Conservation (phyloP, 1,140 invertebrate genomes). For the Luehdorfia chinensis region DNA sequence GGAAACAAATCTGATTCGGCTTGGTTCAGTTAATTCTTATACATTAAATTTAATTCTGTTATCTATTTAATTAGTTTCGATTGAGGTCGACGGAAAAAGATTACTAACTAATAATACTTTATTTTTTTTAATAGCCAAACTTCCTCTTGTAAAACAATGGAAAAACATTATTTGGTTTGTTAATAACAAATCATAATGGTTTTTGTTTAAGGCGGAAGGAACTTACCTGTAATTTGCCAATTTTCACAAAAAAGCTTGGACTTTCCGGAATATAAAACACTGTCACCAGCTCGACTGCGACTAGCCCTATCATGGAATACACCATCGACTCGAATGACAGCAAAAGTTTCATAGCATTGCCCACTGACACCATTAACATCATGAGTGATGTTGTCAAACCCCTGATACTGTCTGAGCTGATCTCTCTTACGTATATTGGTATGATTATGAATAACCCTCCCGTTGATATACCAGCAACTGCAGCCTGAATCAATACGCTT, state of each 20-base stretch:
- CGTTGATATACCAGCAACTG: slow-evolving; percentile 40
- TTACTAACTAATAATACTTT: too few species aligned
- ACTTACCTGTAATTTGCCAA: slow-evolving; percentile 45
- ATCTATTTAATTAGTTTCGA: too few species aligned
- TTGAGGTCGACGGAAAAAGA: too few species aligned
- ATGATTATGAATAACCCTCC: slow-evolving; percentile 47
- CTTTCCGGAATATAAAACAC: slow-evolving; percentile 46
- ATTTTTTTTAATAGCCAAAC: too few species aligned
- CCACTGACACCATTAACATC: slow-evolving; percentile 39
- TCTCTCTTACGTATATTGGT: slow-evolving; percentile 50
- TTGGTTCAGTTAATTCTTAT: too few species aligned
- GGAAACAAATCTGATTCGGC: too few species aligned
- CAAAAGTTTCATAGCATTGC: slow-evolving; percentile 40
- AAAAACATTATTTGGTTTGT: too few species aligned
- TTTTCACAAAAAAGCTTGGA: slow-evolving; percentile 49
- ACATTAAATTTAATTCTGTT: too few species aligned
- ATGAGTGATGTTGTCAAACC: slow-evolving; percentile 30
- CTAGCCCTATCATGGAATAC: slow-evolving; percentile 40
- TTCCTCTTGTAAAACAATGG: too few species aligned
- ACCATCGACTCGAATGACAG: slow-evolving; percentile 36
- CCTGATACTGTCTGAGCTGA: slow-evolving; percentile 25
- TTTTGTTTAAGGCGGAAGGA: too few species aligned
- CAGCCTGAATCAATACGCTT: slow-evolving; percentile 33
- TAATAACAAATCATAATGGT: too few species aligned
- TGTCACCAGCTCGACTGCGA: slow-evolving; percentile 42